A percentile compares a stretch with the other conserved stretches of the same genome.
These are phyloP conservation scores for Hesperia comma DNA, from an alignment of 2,888 invertebrate genomes.

Conservation along the genomic window DNA sequence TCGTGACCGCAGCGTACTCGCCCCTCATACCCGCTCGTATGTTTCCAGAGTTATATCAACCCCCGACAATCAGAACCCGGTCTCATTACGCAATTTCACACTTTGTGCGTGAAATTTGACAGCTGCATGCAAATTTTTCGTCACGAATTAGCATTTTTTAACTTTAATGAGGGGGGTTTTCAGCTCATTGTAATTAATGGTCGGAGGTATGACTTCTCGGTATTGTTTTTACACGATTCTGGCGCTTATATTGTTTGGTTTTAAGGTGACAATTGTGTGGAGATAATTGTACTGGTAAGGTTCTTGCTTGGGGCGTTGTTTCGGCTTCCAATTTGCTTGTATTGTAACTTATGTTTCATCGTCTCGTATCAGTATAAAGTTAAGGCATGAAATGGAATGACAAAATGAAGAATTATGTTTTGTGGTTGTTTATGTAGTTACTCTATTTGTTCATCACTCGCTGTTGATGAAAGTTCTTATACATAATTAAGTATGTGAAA, in stretches of 20 bases:
- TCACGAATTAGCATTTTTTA: constrained; percentile 51
- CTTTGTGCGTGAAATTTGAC: constrained; percentile 55
- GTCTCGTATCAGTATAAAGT: constrained; percentile 2
- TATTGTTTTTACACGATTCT: neutral
- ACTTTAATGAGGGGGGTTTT: constrained; percentile 43
- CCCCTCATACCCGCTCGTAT: constrained; percentile 36
- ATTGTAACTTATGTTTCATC: constrained; percentile 24
- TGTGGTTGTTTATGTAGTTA: too few relatives aligned
- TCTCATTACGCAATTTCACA: constrained; percentile 59
- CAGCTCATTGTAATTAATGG: constrained; percentile 24
- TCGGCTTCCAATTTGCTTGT: constrained; percentile 27
- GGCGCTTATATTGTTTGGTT: constrained; percentile 1
- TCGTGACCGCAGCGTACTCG: constrained; percentile 4
- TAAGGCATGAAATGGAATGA: constrained; percentile 1
- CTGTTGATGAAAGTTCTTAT: too few relatives aligned
- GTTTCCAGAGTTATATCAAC: constrained; percentile 43
- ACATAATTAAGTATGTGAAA: too few relatives aligned
- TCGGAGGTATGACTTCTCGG: constrained; percentile 24
- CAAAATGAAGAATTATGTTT: too few relatives aligned
- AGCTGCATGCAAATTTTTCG: constrained; percentile 54
- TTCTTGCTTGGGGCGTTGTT: constrained; percentile 15
- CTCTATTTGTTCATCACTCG: too few relatives aligned
- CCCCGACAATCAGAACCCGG: constrained; percentile 47
- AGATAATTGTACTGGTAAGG: constrained; percentile 13
- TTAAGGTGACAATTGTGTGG: constrained; percentile 12